Base-by-base conservation (phyloP, 2,888 invertebrate species). In the Caenorhabditis sp. region DNA sequence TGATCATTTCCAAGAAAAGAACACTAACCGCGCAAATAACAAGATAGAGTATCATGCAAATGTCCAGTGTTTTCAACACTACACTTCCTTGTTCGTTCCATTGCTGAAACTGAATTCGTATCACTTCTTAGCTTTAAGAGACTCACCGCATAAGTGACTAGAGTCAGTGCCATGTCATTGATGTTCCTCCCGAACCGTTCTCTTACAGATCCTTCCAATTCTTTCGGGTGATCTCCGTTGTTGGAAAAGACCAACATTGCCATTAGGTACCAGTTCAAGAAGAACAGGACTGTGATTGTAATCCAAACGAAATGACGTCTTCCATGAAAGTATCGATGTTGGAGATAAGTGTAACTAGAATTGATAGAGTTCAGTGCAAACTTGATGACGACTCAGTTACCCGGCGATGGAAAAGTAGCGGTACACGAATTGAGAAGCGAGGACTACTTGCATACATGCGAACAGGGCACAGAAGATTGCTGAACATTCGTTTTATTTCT, bases 71-170 rank as follows among this genome's bases (percentile, higher is more conserved):
- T 3, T 65, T 72, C 3, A 26, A 8, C 13, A 18, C 11, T 0
- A 72, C 24, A 0, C 13, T 35, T 4, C 72, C 72, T 8, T 56
- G 32, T 6, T 47, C 28, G 2, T 56, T 50, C 15, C 22, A 22
- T 24, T 71, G 40, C 71, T 71, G 47, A 44, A 71, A 70, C 3
- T n/a, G 11, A 40, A 13, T 40, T 6, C 13, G 6, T 1, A 20
- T 1, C 9, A n/a, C 8, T 15, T 56, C 26, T 11, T 15, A 47
- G 13, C 51, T 32, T 40, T 13, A 2, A 6, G 40, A 11, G 6
- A 1, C 18, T 26, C 40, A 64, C 64, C 37, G 72, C 72, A 65
- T 72, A 72, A 8, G 72, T 47, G 13, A 72, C 72, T 8, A 72
- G n/a, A 1, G 72, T 72, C 37, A 56, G 53, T 18, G 72, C 72